Conservation (phyloP, 2,888 invertebrate genomes). For the Teleogryllus oceanicus region DNA sequence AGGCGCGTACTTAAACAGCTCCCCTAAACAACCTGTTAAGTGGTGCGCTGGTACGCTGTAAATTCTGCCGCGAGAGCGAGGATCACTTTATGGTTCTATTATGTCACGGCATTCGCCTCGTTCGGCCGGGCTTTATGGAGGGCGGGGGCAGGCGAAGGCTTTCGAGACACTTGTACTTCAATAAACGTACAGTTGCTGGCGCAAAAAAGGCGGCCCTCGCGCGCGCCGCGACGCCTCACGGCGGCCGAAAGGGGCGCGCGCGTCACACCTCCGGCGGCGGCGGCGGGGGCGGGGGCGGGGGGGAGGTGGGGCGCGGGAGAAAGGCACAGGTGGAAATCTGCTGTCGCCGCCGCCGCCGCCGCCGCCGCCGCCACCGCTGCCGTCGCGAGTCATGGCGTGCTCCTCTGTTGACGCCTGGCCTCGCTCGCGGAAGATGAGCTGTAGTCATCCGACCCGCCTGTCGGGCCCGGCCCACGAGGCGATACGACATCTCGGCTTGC, state of each 20-base stretch:
- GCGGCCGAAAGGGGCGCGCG: too few relatives aligned
- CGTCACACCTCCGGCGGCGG: too few relatives aligned
- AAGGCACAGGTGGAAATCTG: too few relatives aligned
- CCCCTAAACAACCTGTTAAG: constrained; percentile 18
- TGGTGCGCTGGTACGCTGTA: constrained; percentile 18
- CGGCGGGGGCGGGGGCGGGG: too few relatives aligned
- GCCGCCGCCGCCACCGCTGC: too few relatives aligned
- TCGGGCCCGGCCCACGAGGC: not conserved
- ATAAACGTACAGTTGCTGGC: not conserved
- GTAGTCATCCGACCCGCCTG: too few relatives aligned
- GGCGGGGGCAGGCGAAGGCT: constrained; percentile 18
- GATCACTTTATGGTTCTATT: constrained; percentile 18
- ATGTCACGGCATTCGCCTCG: constrained; percentile 18
- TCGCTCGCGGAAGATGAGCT: too few relatives aligned
- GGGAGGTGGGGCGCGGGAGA: too few relatives aligned
- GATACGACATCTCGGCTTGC: constrained; percentile 7
- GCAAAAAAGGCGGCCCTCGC: not conserved
- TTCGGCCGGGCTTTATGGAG: constrained; percentile 3
- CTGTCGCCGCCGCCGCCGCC: too few relatives aligned
- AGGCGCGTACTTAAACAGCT: constrained; percentile 18
- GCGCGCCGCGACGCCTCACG: too few relatives aligned
- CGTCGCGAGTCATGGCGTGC: too few relatives aligned
- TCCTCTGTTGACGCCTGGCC: too few relatives aligned
- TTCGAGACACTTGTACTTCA: constrained; percentile 18
- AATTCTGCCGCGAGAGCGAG: constrained; percentile 3